Conservation (phyloP, 2,888 invertebrate species). For the Cyaniris semiargus region DNA sequence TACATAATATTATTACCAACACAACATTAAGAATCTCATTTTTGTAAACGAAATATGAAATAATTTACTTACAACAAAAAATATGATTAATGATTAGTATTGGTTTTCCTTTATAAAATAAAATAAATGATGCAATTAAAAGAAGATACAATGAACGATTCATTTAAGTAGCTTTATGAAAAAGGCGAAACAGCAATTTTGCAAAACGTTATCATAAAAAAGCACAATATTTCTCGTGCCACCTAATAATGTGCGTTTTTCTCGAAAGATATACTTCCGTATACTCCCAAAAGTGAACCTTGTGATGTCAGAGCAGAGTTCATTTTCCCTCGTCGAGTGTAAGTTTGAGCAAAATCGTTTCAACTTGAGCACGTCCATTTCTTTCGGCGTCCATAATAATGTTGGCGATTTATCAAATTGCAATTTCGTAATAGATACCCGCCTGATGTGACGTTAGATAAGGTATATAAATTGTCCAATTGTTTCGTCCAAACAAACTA, state of each 20-base stretch:
- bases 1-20: no score
- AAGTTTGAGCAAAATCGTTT: slow-evolving; percentile 56
- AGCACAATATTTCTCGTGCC: slow-evolving; percentile 31
- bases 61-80: no score
- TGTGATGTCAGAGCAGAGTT: slow-evolving; percentile 48
- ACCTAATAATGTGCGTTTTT: slow-evolving; percentile 31
- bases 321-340: slow-evolving; percentile 45
- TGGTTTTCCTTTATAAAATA: background rate
- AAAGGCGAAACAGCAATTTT: slow-evolving; percentile 31
- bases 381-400: slow-evolving; percentile 77
- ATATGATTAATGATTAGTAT: no score
- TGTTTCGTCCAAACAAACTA: slow-evolving; percentile 37
- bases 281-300: slow-evolving; percentile 45
- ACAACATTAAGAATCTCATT: no score
- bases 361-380: slow-evolving; percentile 72
- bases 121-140: slow-evolving; percentile 25
- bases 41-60: no score
- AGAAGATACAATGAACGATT: slow-evolving; percentile 21
- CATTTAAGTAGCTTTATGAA: slow-evolving; percentile 31
- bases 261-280: background rate
- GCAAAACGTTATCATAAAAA: slow-evolving; percentile 32
- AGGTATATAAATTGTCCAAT: slow-evolving; percentile 58
- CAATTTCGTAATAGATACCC: slow-evolving; percentile 79
- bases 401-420: slow-evolving; percentile 78
- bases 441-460: slow-evolving; percentile 70